Evolutionary conservation across 2,113 vertebrate species (phyloP).

Genomic region (Syngnathoides biaculeatus): DNA sequence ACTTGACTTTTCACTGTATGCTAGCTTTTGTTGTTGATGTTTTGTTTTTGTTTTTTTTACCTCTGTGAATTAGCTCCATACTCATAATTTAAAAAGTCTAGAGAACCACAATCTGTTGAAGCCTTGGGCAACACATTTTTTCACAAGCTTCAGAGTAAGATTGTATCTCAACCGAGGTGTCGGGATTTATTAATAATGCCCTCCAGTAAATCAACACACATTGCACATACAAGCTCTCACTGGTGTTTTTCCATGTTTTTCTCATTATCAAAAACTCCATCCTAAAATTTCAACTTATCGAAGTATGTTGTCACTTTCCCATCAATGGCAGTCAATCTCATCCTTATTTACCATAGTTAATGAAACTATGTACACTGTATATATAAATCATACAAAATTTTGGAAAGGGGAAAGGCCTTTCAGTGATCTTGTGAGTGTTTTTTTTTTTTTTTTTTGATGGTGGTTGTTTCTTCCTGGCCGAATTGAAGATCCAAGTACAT

Average conservation of each 20-base stretch:
- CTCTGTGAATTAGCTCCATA: not conserved
- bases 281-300: not conserved
- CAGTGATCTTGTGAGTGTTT: not conserved
- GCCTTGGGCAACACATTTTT: not conserved
- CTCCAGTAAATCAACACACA: not conserved
- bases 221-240: not conserved
- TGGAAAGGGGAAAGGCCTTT: not conserved
- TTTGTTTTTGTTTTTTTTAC: too few relatives aligned
- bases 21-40: too few relatives aligned
- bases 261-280: not conserved
- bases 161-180: not conserved
- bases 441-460: not conserved
- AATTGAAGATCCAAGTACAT: not conserved
- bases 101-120: slow-evolving; percentile 5
- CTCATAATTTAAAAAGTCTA: not conserved
- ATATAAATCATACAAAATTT: not conserved
- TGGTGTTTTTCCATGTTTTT: not conserved
- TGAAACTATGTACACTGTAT: not conserved
- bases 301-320: not conserved
- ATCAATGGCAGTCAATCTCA: not conserved
- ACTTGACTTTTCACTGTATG: not conserved
- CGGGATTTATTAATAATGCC: not conserved
- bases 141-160: not conserved
- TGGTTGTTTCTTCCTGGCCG: not conserved
- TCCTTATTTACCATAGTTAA: not conserved